These are phyloP conservation scores for Morphnarchus princeps DNA, from an alignment of 2,113 vertebrate species.

Conservation along the genomic window DNA sequence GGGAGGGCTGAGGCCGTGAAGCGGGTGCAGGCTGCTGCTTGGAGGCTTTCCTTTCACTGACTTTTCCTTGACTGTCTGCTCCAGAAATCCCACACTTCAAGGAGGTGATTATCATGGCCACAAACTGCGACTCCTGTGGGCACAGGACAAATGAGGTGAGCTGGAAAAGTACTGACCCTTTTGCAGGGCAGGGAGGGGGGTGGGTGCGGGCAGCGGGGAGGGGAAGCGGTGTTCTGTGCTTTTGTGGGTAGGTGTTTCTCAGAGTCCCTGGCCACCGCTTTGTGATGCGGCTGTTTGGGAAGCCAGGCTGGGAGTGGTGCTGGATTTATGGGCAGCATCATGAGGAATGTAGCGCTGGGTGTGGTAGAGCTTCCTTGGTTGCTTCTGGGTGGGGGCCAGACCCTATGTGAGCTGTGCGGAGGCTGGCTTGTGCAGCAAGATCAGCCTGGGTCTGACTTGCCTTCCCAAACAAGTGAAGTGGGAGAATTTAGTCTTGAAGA, in stretches of 20 bases:
- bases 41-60: rapidly evolving
- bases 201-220: too few relatives aligned
- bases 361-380: background rate
- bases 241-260: rapidly evolving
- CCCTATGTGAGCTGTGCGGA: rapidly evolving
- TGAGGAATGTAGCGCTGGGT: background rate
- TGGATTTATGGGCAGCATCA: rapidly evolving
- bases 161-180: rapidly evolving
- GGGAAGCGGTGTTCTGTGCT: rapidly evolving
- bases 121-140: conserved; percentile 89
- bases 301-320: background rate
- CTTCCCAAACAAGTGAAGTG: background rate
- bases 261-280: rapidly evolving
- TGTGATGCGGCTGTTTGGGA: rapidly evolving
- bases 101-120: conserved; percentile 97
- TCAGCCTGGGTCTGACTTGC: background rate
- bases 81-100: conserved; percentile 96
- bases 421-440: rapidly evolving
- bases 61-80: conserved; percentile 51
- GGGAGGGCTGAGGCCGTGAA: background rate
- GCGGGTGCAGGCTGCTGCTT: background rate
- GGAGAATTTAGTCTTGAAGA: background rate
- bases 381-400: too few relatives aligned
- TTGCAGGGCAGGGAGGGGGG: too few relatives aligned
- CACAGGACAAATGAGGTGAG: conserved; percentile 91